A percentile compares a stretch with the other conserved stretches of the same genome.
These are phyloP conservation scores for Desmodus rotundus DNA, from an alignment of 2,113 vertebrate species.

Conservation along the genomic window DNA sequence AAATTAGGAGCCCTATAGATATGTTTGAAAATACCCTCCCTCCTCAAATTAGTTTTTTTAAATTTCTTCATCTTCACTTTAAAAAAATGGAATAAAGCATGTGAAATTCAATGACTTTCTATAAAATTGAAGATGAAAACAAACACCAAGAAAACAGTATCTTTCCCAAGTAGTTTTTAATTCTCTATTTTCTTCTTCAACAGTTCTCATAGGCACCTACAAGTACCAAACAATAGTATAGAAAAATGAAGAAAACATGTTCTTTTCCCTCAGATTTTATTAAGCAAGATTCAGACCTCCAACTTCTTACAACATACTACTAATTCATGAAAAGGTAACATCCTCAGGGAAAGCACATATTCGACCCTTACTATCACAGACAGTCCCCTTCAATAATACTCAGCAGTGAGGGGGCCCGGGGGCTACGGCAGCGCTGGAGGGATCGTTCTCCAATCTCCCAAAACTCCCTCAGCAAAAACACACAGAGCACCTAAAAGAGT, in stretches of 20 bases:
- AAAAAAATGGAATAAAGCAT: neutral
- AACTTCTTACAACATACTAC: neutral
- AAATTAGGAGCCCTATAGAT: neutral
- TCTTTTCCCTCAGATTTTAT: neutral
- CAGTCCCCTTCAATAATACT: neutral
- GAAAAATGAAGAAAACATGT: neutral
- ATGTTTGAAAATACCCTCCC: neutral
- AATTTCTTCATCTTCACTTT: neutral
- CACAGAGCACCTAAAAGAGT: neutral
- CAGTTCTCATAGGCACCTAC: neutral
- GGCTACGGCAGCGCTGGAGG: neutral
- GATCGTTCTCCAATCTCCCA: neutral
- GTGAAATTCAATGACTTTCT: neutral
- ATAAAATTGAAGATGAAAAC: neutral
- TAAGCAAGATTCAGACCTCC: neutral
- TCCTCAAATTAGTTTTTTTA: neutral
- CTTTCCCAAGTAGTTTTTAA: neutral
- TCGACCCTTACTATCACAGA: neutral
- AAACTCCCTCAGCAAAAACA: neutral
- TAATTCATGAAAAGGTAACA: neutral
- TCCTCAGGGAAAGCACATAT: neutral
- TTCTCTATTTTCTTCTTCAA: neutral
- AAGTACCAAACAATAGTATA: neutral
- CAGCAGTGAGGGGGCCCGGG: neutral
- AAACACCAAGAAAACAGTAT: neutral